A percentile compares a stretch with the other conserved stretches of the same genome.
Evolutionary conservation across 2,888 invertebrate genomes (phyloP).

Genomic region (Podabrus alpinus): DNA sequence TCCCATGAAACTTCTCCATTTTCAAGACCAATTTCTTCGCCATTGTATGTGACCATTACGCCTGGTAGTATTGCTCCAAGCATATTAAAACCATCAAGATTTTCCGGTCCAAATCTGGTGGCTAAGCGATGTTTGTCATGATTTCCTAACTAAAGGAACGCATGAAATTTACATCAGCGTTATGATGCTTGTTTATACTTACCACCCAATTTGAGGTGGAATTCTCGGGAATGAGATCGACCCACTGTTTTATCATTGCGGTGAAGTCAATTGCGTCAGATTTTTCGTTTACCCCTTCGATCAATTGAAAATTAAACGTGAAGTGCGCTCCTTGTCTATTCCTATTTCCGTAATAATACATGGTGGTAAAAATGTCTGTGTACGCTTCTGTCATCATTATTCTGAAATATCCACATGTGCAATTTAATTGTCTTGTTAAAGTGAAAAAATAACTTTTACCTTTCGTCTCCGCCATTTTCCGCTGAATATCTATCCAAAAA

Average conservation of each 20-base stretch:
- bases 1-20: slow-evolving; percentile 61
- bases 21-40: slow-evolving; percentile 78
- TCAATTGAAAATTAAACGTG: slow-evolving; percentile 80
- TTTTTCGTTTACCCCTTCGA: slow-evolving; percentile 61
- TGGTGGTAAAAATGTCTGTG: slow-evolving; percentile 61
- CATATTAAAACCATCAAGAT: slow-evolving; percentile 85
- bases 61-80: slow-evolving; percentile 81
- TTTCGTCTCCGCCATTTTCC: slow-evolving; percentile 32
- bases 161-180: background rate
- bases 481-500: slow-evolving; percentile 62
- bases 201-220: slow-evolving; percentile 78
- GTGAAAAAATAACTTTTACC: background rate
- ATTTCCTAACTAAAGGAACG: slow-evolving; percentile 67
- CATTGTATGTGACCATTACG: slow-evolving; percentile 84
- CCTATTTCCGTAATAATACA: slow-evolving; percentile 68
- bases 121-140: slow-evolving; percentile 77
- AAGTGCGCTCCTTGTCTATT: slow-evolving; percentile 69
- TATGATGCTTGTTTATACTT: slow-evolving; percentile 48
- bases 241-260: slow-evolving; percentile 66
- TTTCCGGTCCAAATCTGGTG: slow-evolving; percentile 67
- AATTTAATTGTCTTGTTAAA: background rate
- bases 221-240: slow-evolving; percentile 65
- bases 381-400: slow-evolving; percentile 81
- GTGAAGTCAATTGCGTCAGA: slow-evolving; percentile 67
- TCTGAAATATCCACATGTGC: slow-evolving; percentile 44